A percentile compares a stretch with the other conserved stretches of the same genome.
These are phyloP conservation scores for Semaprochilodus insignis DNA, from an alignment of 2,797 vertebrate genomes.

Conservation along the genomic window DNA sequence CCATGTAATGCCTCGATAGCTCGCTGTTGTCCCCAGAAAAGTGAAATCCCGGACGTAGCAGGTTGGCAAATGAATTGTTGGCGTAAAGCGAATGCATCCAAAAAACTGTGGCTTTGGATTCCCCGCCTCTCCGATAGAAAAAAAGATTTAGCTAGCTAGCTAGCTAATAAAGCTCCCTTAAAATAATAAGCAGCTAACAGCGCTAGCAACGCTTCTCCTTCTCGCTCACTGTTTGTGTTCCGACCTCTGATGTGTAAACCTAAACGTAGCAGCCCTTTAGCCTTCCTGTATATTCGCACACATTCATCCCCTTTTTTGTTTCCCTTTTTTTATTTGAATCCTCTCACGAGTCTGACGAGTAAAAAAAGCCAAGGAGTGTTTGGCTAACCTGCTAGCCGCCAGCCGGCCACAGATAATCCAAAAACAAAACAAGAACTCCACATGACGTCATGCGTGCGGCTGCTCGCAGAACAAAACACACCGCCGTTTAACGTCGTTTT, in stretches of 20 bases:
- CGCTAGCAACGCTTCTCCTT: constrained; percentile 15
- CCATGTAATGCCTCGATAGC: constrained; percentile 55
- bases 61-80: constrained; percentile 35
- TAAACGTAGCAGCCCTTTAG: neutral
- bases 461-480: neutral
- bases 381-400: neutral
- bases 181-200: constrained; percentile 29
- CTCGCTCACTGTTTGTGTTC: neutral
- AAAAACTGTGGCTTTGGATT: constrained; percentile 42
- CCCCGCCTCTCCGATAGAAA: constrained; percentile 54
- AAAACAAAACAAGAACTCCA: constrained; percentile 1
- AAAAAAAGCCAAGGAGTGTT: neutral
- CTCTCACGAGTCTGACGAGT: neutral
- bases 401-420: neutral
- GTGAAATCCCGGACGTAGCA: constrained; percentile 33
- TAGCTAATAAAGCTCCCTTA: neutral
- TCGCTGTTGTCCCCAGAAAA: constrained; percentile 46
- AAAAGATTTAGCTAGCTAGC: neutral
- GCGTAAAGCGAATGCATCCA: constrained; percentile 58
- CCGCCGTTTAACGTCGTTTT: neutral
- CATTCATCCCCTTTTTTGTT: neutral
- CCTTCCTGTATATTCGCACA: neutral
- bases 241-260: neutral
- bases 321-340: neutral
- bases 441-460: constrained; percentile 31